Conservation (phyloP, 1,140 invertebrate species). For the Drosophila serrata region DNA sequence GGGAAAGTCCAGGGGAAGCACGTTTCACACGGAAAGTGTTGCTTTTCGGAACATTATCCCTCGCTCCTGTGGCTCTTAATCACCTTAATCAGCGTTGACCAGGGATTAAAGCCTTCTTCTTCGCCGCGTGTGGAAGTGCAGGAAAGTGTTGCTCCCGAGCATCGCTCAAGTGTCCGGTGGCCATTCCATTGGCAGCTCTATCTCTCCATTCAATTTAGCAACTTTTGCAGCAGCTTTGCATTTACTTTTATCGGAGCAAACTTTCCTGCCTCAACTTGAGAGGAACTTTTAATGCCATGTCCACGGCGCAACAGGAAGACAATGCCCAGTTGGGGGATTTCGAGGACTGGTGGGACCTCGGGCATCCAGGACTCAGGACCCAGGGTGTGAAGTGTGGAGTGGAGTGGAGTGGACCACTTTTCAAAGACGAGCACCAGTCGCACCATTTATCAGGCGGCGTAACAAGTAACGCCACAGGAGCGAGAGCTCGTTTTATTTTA, state of each 20-base stretch:
- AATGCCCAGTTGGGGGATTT: slow-evolving; percentile 10
- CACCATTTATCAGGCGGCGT: slow-evolving; percentile 71
- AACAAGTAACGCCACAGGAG: slow-evolving; percentile 74
- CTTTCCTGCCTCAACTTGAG: slow-evolving; percentile 43
- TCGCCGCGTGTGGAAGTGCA: slow-evolving; percentile 19
- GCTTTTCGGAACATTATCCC: slow-evolving; percentile 10
- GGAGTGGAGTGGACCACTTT: slow-evolving; percentile 25
- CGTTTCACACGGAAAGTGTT: slow-evolving; percentile 60
- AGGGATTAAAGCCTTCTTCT: slow-evolving; percentile 61
- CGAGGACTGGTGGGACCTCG: not conserved
- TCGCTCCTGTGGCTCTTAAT: slow-evolving; percentile 48
- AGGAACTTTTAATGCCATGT: slow-evolving; percentile 66
- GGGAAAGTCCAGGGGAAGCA: slow-evolving; percentile 59
- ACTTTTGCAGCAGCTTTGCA: slow-evolving; percentile 70
- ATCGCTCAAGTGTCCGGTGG: slow-evolving; percentile 30
- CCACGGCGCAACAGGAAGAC: slow-evolving; percentile 57
- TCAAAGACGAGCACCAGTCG: slow-evolving; percentile 35
- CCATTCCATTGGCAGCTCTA: slow-evolving; percentile 26
- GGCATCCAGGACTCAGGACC: not conserved
- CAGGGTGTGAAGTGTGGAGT: not conserved
- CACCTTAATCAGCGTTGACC: slow-evolving; percentile 67
- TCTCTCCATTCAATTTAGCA: slow-evolving; percentile 46
- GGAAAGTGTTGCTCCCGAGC: slow-evolving; percentile 25
- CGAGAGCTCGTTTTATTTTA: slow-evolving; percentile 59
- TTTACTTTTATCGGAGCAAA: slow-evolving; percentile 65